Evolutionary conservation across 23 tunicate species (phyloP), one percentile per base, ranked within the genome.

Genomic region (Halocynthia roretzi): DNA sequence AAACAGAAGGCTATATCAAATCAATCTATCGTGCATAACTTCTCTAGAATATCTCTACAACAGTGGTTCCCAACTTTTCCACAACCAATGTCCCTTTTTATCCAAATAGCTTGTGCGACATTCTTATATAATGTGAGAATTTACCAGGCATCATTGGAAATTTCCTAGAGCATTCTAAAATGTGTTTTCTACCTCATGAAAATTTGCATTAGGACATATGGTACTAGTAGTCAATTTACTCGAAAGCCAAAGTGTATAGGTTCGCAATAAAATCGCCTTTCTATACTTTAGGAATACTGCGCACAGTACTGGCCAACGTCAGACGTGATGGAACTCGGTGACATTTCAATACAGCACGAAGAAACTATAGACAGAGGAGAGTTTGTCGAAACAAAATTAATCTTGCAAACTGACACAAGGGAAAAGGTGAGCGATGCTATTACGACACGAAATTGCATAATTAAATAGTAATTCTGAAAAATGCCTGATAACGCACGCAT

Each of bases 231-330:
- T n/a, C n/a, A n/a, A n/a, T n/a, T n/a, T n/a, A n/a, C n/a, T n/a
- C n/a, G n/a, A n/a, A n/a, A n/a, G n/a, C n/a, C n/a, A n/a, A n/a
- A n/a, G n/a, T n/a, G n/a, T n/a, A n/a, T n/a, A n/a, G n/a, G n/a
- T 56, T 56, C 62, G 12, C 62, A 56, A 10, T 10, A 10, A 56
- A 10, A 56, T 56, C 12, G 10, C 12, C 11, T 56, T 56, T 12
- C 10, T 56, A 15, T 58, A n/a, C 6, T 74, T 52, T 69, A 89
- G 96, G 83, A 89, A 54, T 49, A 67, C 7, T 89, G 96, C 58
- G 65, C 81, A 6, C 81, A 84, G 19, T 89, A 89, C 55, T 89
- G 87, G 88, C 96, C 96, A 6, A 72, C 44, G 17, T 84, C 73
- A 20, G 86, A 75, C 78, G 65, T 67, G 5, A 54, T 58, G 31